phyloP scores from a whole-genome alignment of 2,797 vertebrate genomes.

The Neosilurus hyrtlii region DNA sequence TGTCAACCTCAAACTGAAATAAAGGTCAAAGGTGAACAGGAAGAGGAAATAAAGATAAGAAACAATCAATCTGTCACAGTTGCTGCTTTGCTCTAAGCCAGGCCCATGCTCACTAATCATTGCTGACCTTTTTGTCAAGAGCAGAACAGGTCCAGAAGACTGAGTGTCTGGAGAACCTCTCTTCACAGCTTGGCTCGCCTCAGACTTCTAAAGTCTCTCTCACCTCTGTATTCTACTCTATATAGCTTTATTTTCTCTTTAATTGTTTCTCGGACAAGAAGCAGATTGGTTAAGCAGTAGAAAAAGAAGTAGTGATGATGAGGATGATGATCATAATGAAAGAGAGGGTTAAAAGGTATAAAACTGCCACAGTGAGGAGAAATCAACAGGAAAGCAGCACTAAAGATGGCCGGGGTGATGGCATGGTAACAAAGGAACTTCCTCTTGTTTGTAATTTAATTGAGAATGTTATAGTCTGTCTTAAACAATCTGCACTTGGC shows the following conservation, averaged over 20 bases:
- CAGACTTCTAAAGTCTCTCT: constrained; percentile 43
- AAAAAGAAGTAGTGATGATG: background rate
- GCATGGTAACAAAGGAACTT: background rate
- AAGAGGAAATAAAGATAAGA: constrained; percentile 22
- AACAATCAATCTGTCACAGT: constrained; percentile 35
- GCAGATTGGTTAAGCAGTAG: background rate
- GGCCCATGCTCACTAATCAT: constrained; percentile 47
- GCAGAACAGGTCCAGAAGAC: constrained; percentile 48
- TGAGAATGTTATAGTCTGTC: background rate
- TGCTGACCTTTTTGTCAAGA: constrained; percentile 46
- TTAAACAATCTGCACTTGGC: background rate
- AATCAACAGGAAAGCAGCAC: background rate
- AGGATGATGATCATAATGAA: constrained; percentile 14
- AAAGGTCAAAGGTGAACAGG: constrained; percentile 24
- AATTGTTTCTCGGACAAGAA: constrained; percentile 7
- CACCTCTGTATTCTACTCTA: background rate
- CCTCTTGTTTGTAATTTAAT: background rate
- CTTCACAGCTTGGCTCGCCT: constrained; percentile 34
- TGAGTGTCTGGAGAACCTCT: constrained; percentile 8
- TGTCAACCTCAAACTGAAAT: constrained; percentile 19
- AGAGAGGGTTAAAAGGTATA: background rate
- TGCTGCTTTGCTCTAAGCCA: constrained; percentile 6
- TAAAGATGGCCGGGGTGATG: background rate
- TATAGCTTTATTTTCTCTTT: constrained; percentile 16
- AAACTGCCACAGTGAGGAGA: background rate